Base-by-base conservation (phyloP, 2,888 invertebrate species). In the Pherbina coryleti region DNA sequence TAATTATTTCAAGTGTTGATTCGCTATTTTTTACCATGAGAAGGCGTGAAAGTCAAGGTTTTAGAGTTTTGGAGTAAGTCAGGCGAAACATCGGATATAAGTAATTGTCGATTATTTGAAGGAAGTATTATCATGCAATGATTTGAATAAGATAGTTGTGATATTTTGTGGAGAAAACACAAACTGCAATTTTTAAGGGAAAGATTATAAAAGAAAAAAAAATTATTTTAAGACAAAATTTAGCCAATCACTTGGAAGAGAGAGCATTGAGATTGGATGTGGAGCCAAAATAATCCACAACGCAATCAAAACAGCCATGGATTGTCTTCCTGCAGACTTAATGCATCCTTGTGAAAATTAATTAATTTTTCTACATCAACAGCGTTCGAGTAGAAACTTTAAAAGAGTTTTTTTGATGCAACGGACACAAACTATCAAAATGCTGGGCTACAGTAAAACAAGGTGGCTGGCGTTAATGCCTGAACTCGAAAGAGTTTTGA, bases 201-300 rank as follows among this genome's bases (percentile, higher is more conserved):
- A 57, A n/a, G 22, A 57, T n/a, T 57, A 57, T 11, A 57, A 22
- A 5, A 3, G 53, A 8, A n/a, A 19, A n/a, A n/a, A 53, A n/a
- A 5, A 53, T 5, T 53, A 22, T 57, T n/a, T 57, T n/a, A n/a
- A n/a, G 44, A 49, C 62, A 44, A 73, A 62, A 73, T 62, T 73
- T 9, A 71, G 51, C 28, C 55, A 51, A 19, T 44, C 44, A n/a
- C 19, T 55, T 5, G 55, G 25, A 28, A 53, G 53, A 28, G 19
- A 44, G 34, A 11, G 74, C n/a, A 55, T 79, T 70, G 75, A 77
- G 19, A 60, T 77, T 17, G 80, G 80, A 28, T 81, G 78, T 28
- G 71, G 71, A 69, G 77, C 69, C 19, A 76, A 80, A 44, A 76
- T 80, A 17, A 17, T 79, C 53, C 62, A 79, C 75, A 79, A 78